Conservation (phyloP, 2,113 vertebrate genomes). For the Heterotis niloticus region DNA sequence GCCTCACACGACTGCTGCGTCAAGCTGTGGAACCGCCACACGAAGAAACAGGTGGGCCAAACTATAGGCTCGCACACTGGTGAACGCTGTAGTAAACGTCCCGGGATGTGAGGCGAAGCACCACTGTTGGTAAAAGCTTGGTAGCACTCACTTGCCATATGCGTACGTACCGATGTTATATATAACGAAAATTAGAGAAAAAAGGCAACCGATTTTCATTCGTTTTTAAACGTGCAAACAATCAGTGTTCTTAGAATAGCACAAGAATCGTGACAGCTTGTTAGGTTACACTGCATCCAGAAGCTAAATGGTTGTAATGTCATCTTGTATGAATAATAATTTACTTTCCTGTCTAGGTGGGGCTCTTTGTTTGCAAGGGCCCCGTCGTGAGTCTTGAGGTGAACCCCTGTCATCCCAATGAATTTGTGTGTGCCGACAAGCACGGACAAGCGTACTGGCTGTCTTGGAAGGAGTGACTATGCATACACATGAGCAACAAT, state of each 20-base stretch:
- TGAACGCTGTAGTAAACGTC: too few species aligned
- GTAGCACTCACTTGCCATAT: too few species aligned
- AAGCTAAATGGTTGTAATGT: too few species aligned
- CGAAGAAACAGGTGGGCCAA: constrained; percentile 59
- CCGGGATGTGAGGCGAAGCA: too few species aligned
- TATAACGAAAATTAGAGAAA: too few species aligned
- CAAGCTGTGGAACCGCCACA: constrained; percentile 67
- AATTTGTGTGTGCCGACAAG: constrained; percentile 21
- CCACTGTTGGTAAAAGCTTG: too few species aligned
- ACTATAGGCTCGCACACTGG: neutral
- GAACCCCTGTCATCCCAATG: neutral
- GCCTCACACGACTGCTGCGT: constrained; percentile 61
- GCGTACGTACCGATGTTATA: too few species aligned
- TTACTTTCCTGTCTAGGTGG: constrained; percentile 11
- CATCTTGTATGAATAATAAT: neutral
- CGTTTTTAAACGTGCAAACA: too few species aligned
- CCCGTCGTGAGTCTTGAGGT: constrained; percentile 18
- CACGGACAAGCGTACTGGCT: constrained; percentile 11
- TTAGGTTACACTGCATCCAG: too few species aligned
- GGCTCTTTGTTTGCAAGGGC: constrained; percentile 20
- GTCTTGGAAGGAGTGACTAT: constrained; percentile 3
- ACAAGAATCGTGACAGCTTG: too few species aligned
- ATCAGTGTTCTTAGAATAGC: too few species aligned
- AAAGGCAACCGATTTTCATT: too few species aligned
- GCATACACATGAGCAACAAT: neutral